phyloP scores from a whole-genome alignment of 2,113 vertebrate species.

The Budorcas taxicolor region DNA sequence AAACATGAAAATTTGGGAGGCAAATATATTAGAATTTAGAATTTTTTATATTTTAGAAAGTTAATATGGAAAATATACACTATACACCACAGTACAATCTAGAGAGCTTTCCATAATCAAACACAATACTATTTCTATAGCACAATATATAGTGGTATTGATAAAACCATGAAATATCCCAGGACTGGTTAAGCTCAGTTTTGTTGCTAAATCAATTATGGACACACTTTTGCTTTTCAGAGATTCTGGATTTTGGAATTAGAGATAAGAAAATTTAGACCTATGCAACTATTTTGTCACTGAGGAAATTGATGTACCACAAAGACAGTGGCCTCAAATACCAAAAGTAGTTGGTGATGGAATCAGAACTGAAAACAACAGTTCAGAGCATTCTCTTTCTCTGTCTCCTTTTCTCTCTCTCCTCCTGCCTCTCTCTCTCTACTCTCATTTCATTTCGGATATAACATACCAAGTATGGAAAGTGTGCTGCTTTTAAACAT shows the following conservation, averaged over 20 bases:
- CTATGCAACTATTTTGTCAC: background rate
- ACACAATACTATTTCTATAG: background rate
- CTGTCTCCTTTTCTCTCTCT: background rate
- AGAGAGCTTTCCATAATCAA: background rate
- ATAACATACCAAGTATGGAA: background rate
- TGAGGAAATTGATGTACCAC: background rate
- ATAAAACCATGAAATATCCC: background rate
- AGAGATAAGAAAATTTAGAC: background rate
- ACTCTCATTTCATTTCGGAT: background rate
- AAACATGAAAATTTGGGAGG: background rate
- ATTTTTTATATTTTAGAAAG: background rate
- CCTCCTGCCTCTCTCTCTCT: background rate
- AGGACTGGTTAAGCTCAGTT: background rate
- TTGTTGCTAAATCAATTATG: background rate
- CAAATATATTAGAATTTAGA: background rate
- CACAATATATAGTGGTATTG: background rate
- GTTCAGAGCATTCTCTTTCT: background rate
- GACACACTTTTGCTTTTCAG: slow-evolving; percentile 8
- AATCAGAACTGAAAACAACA: background rate
- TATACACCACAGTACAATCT: background rate
- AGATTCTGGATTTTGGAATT: slow-evolving; percentile 1
- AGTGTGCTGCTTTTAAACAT: background rate
- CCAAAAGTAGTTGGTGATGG: background rate
- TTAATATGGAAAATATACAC: background rate
- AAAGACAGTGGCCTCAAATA: background rate